Evolutionary conservation across 2,888 invertebrate genomes (phyloP).

Genomic region (Tipula lateralis): DNA sequence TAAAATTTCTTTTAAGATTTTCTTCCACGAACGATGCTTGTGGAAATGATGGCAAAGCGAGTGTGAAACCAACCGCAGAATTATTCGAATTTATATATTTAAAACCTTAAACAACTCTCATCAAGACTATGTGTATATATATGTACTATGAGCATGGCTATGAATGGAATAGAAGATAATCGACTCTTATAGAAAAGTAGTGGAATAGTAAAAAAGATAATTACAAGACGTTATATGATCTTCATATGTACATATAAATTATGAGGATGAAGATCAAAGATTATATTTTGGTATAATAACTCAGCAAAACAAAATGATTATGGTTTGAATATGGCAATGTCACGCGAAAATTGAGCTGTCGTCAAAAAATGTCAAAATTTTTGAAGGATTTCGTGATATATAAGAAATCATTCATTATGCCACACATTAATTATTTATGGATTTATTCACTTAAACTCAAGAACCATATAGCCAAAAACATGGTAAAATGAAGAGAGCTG

Average conservation of each 20-base stretch:
- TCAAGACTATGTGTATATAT: not conserved
- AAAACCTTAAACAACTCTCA: not conserved
- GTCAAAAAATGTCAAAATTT: not conserved
- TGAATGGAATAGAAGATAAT: not conserved
- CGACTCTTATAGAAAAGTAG: not conserved
- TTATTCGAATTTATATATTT: slow-evolving; percentile 2
- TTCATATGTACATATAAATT: not conserved
- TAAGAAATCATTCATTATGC: too few relatives aligned
- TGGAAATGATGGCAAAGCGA: not conserved
- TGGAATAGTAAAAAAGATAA: not conserved
- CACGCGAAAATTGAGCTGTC: not conserved
- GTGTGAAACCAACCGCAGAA: slow-evolving; percentile 19
- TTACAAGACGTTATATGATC: not conserved
- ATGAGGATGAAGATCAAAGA: not conserved
- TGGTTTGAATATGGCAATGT: not conserved
- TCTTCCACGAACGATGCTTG: not conserved
- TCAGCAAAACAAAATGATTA: not conserved
- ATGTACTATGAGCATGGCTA: not conserved
- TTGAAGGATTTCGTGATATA: too few relatives aligned
- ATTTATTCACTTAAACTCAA: too few relatives aligned
- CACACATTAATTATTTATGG: too few relatives aligned
- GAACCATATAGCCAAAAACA: too few relatives aligned
- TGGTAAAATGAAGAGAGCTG: too few relatives aligned
- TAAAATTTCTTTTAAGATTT: not conserved
- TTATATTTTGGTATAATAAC: not conserved